Evolutionary conservation across 2,113 vertebrate genomes (phyloP).

Genomic region (Phycodurus eques): DNA sequence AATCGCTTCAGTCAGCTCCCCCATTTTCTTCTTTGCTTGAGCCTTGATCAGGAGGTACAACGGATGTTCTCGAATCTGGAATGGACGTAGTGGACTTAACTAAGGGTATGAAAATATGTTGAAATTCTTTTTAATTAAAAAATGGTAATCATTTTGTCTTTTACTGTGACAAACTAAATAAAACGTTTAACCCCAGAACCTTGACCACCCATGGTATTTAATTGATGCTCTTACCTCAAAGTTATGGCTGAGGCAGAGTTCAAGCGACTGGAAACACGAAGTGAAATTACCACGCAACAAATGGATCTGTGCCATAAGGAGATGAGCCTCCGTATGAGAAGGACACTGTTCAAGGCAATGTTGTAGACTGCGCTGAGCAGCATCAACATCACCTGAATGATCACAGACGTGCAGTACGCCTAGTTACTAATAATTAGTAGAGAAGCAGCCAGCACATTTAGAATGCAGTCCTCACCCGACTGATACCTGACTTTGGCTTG

Average conservation of each 20-base stretch:
- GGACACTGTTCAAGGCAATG: constrained; percentile 86
- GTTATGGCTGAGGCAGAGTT: constrained; percentile 91
- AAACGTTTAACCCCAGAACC: background rate
- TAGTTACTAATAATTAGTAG: background rate
- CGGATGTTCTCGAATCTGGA: constrained; percentile 87
- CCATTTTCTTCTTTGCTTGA: constrained; percentile 86
- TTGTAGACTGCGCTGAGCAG: constrained; percentile 80
- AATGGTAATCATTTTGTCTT: background rate
- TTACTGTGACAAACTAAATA: too few relatives aligned
- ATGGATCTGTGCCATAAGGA: constrained; percentile 93
- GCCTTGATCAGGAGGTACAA: constrained; percentile 95
- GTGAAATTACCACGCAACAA: constrained; percentile 85
- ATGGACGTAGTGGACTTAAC: background rate
- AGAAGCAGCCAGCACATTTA: background rate
- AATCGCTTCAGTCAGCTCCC: constrained; percentile 86
- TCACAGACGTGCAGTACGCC: constrained; percentile 1
- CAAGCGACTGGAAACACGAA: constrained; percentile 87
- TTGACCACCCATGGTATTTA: background rate
- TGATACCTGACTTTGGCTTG: constrained; percentile 90
- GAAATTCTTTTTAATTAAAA: background rate
- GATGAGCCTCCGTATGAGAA: constrained; percentile 86
- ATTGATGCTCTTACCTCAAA: constrained; percentile 82
- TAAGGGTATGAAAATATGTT: background rate
- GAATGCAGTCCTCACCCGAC: constrained; percentile 76
- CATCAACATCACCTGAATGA: constrained; percentile 73